These are phyloP conservation scores for Chaenogobius annularis DNA, from an alignment of 2,113 vertebrate genomes.

Conservation along the genomic window DNA sequence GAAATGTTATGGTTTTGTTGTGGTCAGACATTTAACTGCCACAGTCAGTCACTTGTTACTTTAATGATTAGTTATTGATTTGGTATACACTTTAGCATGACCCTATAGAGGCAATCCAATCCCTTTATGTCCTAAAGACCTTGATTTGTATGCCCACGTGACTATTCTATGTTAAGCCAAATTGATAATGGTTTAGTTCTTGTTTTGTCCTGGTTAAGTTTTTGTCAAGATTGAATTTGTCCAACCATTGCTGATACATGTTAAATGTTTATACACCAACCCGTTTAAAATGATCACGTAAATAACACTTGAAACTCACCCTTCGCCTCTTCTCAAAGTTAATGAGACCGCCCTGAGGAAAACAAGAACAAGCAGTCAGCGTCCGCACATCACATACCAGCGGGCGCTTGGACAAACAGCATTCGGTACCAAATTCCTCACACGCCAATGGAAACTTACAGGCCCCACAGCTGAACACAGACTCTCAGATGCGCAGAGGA, in stretches of 20 bases:
- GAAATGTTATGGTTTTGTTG: too few species aligned
- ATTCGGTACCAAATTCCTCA: constrained; percentile 43
- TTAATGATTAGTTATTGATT: background rate
- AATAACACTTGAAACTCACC: constrained; percentile 73
- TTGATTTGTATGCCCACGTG: background rate
- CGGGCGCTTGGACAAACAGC: constrained; percentile 50
- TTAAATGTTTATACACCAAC: background rate
- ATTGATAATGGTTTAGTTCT: background rate
- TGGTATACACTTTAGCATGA: background rate
- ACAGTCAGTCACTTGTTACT: background rate
- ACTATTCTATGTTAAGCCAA: background rate
- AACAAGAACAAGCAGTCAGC: constrained; percentile 54
- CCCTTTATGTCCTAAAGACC: background rate
- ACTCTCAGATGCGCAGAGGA: constrained; percentile 26
- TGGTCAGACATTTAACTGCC: background rate
- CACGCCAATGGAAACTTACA: constrained; percentile 43
- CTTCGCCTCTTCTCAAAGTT: constrained; percentile 95
- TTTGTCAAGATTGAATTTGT: too few species aligned
- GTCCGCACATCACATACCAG: constrained; percentile 36
- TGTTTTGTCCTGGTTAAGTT: too few species aligned
- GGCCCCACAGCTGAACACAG: constrained; percentile 17
- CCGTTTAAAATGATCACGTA: background rate
- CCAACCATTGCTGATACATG: too few species aligned
- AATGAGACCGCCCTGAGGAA: constrained; percentile 86
- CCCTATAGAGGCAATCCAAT: background rate